Evolutionary conservation across 1,140 invertebrate genomes (phyloP).

Genomic region (Drosophila oshimai): DNA sequence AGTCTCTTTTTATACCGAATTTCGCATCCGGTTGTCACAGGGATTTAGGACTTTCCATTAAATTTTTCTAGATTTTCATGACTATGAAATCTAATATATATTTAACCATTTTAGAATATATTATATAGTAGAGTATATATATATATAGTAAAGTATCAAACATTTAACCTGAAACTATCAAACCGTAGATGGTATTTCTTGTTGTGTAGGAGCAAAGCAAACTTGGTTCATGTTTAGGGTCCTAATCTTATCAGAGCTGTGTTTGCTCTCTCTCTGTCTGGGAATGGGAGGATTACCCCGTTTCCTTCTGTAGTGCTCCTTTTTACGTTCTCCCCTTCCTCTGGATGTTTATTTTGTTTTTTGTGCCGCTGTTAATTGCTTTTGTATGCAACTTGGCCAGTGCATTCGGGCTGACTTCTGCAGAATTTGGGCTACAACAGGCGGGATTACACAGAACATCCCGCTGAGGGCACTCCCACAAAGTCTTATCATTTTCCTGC

Average conservation of each 20-base stretch:
- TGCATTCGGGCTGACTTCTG: slow-evolving; percentile 7
- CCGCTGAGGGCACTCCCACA: not conserved
- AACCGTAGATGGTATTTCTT: no score
- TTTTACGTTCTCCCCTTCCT: not conserved
- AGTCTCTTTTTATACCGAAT: not conserved
- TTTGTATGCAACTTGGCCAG: slow-evolving; percentile 42
- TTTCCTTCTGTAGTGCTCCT: not conserved
- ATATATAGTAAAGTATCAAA: no score
- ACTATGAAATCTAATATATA: no score
- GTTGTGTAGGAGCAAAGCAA: not conserved
- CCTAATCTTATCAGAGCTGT: slow-evolving; percentile 37
- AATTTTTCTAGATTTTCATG: no score
- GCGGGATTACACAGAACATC: not conserved
- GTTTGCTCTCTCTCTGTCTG: slow-evolving; percentile 28
- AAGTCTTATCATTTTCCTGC: not conserved
- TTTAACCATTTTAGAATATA: no score
- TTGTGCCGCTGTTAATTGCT: slow-evolving; percentile 58
- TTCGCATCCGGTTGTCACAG: no score
- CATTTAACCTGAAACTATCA: no score
- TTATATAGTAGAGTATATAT: no score
- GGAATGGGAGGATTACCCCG: not conserved
- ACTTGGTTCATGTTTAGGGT: not conserved
- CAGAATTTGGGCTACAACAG: not conserved
- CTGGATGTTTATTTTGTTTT: slow-evolving; percentile 8
- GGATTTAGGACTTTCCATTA: no score